A percentile compares a stretch with the other conserved stretches of the same genome.
These are phyloP conservation scores for Sebastes reedi DNA, from an alignment of 2,797 vertebrate genomes.

Conservation along the genomic window DNA sequence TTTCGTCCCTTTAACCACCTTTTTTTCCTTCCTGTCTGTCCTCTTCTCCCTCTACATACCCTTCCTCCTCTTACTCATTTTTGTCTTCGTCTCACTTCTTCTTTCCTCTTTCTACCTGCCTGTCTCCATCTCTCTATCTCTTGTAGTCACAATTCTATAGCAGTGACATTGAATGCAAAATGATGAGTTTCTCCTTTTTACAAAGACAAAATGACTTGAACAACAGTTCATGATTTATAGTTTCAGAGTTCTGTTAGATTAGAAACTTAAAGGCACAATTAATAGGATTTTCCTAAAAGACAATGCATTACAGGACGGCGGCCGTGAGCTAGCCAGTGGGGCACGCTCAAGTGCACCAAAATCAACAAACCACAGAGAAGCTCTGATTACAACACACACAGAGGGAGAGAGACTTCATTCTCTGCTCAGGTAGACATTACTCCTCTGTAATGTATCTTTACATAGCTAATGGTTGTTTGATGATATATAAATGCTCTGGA, in stretches of 20 bases:
- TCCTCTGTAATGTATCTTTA: too few relatives aligned
- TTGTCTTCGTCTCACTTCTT: neutral
- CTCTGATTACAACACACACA: too few relatives aligned
- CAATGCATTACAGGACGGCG: too few relatives aligned
- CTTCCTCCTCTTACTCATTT: neutral
- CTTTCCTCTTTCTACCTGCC: neutral
- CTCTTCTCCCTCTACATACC: neutral
- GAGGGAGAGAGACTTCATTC: too few relatives aligned
- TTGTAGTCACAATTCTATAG: neutral
- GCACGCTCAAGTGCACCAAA: too few relatives aligned
- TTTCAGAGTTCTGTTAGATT: neutral
- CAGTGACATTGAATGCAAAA: neutral
- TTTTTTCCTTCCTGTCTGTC: neutral
- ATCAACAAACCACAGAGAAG: too few relatives aligned
- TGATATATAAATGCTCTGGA: too few relatives aligned
- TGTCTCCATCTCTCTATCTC: neutral
- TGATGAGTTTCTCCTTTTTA: neutral
- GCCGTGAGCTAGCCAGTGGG: too few relatives aligned
- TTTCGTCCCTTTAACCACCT: constrained; percentile 7
- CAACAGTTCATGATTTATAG: neutral
- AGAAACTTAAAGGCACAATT: neutral
- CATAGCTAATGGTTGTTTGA: too few relatives aligned
- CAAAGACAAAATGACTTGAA: neutral
- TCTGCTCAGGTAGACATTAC: too few relatives aligned
- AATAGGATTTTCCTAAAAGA: neutral